These are phyloP conservation scores for Leptopilina boulardi DNA, from an alignment of 1,140 invertebrate species.

Conservation along the genomic window DNA sequence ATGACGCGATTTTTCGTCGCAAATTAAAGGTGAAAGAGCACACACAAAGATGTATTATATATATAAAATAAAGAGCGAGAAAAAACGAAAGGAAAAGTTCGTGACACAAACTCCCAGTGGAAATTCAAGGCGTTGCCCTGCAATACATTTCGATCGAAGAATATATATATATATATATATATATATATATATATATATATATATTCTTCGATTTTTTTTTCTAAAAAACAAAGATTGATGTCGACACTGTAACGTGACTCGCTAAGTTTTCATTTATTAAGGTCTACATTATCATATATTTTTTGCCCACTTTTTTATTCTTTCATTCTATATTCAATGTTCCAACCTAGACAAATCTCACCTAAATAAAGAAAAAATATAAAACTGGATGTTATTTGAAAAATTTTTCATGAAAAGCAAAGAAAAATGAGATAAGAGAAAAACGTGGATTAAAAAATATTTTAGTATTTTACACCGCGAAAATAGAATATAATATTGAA, in stretches of 20 bases:
- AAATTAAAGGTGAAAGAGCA: slow-evolving; percentile 40
- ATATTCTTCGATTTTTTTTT: slow-evolving; percentile 17
- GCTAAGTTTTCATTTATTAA: slow-evolving; percentile 1
- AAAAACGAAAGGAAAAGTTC: background rate
- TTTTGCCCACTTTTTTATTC: too few relatives aligned
- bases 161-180: too few relatives aligned
- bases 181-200: too few relatives aligned
- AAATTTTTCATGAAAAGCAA: too few relatives aligned
- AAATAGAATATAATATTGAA: slow-evolving; percentile 1
- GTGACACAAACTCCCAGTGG: slow-evolving; percentile 48
- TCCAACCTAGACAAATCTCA: too few relatives aligned
- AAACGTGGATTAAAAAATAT: too few relatives aligned
- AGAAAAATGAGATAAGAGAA: too few relatives aligned
- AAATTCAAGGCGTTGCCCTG: slow-evolving; percentile 50
- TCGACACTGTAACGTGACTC: slow-evolving; percentile 7
- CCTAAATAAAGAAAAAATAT: too few relatives aligned
- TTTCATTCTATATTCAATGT: too few relatives aligned
- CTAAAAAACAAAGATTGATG: background rate
- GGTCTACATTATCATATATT: too few relatives aligned
- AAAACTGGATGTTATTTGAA: too few relatives aligned
- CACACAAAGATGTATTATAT: too few relatives aligned
- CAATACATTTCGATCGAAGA: slow-evolving; percentile 42
- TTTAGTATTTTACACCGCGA: background rate
- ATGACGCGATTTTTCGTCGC: background rate
- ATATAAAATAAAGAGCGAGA: slow-evolving; percentile 44